A percentile compares a stretch with the other conserved stretches of the same genome.
Evolutionary conservation across 2,888 invertebrate species (phyloP).

Genomic region (Meta bourneti): DNA sequence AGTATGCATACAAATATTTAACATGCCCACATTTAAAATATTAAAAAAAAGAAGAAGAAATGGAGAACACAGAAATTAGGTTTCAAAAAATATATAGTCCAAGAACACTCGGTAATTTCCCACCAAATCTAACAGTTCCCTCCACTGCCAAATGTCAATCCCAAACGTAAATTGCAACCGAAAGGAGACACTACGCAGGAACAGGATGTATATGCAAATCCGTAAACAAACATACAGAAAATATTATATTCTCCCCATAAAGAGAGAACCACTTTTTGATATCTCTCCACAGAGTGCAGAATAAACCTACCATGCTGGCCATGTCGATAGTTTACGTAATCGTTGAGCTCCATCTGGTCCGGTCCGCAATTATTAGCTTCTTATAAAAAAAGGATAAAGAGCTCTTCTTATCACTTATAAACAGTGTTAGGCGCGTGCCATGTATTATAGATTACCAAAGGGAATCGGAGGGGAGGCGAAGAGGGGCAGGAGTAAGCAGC

Average conservation of each 20-base stretch:
- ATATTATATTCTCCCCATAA: neutral
- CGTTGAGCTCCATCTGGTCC: conserved; percentile 54
- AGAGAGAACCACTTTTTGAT: conserved; percentile 56
- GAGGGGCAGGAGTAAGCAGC: conserved; percentile 46
- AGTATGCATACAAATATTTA: no score
- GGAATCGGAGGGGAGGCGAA: neutral
- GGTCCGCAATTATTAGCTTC: conserved; percentile 49
- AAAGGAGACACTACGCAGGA: conserved; percentile 40
- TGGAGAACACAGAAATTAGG: no score
- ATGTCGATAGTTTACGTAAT: conserved; percentile 55
- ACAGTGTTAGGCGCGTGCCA: conserved; percentile 59
- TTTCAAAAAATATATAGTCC: no score
- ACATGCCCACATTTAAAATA: no score
- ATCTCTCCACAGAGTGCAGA: neutral
- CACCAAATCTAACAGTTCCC: neutral
- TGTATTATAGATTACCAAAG: conserved; percentile 55
- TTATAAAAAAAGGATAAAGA: conserved; percentile 42
- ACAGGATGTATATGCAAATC: conserved; percentile 55
- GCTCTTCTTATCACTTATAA: conserved; percentile 53
- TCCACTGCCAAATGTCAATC: conserved; percentile 22
- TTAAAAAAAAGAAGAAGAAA: no score
- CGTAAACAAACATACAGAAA: conserved; percentile 29
- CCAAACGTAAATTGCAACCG: conserved; percentile 9
- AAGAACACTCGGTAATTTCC: neutral
- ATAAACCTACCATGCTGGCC: neutral